Conservation (phyloP, 2,113 vertebrate species). For the Melanerpes aurifrons region DNA sequence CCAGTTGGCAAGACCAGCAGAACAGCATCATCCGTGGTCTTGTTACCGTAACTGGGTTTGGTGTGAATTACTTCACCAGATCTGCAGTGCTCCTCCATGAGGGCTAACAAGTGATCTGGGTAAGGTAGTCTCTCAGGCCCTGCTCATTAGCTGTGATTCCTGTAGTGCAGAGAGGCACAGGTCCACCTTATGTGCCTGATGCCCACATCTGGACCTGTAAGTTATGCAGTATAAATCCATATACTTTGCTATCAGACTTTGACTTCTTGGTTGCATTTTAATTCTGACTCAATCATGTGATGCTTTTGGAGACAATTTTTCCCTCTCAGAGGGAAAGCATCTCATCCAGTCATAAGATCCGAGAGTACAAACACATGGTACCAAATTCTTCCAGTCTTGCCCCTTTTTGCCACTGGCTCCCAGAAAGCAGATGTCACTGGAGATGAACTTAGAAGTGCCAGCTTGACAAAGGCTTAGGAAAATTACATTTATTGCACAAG, state of each 20-base stretch:
- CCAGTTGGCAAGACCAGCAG: accelerated
- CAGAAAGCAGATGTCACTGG: not conserved
- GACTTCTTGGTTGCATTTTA: not conserved
- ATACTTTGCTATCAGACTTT: not conserved
- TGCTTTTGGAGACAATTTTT: not conserved
- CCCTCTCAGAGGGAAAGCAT: not conserved
- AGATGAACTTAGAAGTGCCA: not conserved
- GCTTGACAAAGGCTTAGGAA: not conserved
- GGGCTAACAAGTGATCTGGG: too few relatives aligned
- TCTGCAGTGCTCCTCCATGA: accelerated
- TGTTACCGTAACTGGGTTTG: accelerated
- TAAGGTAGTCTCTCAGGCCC: not conserved
- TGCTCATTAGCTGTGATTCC: not conserved
- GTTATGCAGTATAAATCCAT: not conserved
- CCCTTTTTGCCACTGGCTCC: not conserved
- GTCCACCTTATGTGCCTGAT: accelerated
- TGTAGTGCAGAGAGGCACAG: accelerated
- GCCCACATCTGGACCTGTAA: not conserved
- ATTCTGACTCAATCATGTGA: not conserved
- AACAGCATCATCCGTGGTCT: accelerated
- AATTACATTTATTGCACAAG: not conserved
- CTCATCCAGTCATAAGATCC: not conserved
- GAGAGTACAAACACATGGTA: not conserved
- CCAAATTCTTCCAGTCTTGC: not conserved
- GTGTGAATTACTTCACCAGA: not conserved